phyloP scores from a whole-genome alignment of 1,140 invertebrate genomes.

The Pseudomyrmex flavicornis region DNA sequence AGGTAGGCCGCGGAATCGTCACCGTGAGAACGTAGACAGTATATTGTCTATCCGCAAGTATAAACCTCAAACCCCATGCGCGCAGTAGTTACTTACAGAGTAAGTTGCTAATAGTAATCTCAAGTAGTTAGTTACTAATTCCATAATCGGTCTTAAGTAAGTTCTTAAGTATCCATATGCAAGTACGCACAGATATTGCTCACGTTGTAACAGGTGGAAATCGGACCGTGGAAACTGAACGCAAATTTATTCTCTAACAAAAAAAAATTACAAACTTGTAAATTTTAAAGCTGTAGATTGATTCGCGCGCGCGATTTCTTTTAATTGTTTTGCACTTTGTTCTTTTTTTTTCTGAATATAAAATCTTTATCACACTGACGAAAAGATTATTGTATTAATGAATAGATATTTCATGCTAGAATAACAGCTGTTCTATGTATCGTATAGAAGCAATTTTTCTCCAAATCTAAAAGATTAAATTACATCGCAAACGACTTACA shows the following conservation, averaged over 20 bases:
- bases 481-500: neutral
- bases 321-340: neutral
- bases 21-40: conserved; percentile 15
- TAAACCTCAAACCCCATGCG: conserved; percentile 12
- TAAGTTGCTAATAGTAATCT: conserved; percentile 51
- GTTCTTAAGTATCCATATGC: conserved; percentile 26
- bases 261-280: neutral
- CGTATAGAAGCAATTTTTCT: neutral
- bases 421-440: neutral
- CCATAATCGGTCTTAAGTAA: conserved; percentile 41
- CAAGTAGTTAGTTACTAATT: conserved; percentile 36
- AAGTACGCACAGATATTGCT: neutral
- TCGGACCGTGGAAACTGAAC: neutral
- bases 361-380: neutral
- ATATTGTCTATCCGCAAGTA: conserved; percentile 3
- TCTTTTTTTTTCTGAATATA: neutral
- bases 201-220: neutral
- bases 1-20: conserved; percentile 17
- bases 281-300: neutral
- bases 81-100: conserved; percentile 18
- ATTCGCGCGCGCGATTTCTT: neutral
- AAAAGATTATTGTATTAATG: neutral
- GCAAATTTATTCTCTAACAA: neutral
- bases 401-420: neutral
- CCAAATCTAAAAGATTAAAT: conserved; percentile 14